Conservation (phyloP, 2,888 invertebrate genomes). For the Dendrolimus pini region DNA sequence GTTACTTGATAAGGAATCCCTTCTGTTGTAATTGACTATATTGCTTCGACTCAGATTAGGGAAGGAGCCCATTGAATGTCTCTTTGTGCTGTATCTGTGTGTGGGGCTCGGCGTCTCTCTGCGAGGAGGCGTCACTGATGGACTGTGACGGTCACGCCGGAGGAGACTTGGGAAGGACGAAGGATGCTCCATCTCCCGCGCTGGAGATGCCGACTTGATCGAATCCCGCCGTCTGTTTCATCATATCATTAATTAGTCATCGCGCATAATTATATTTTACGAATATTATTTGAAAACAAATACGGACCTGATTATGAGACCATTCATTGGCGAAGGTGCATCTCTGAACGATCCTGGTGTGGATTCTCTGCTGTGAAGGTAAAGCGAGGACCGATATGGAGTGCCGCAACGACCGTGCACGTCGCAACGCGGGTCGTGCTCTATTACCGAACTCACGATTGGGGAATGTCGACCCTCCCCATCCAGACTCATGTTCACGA, state of each 20-base stretch:
- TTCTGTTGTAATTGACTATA: conserved; percentile 56
- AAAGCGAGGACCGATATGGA: conserved; percentile 61
- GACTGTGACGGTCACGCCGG: conserved; percentile 76
- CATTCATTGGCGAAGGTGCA: conserved; percentile 63
- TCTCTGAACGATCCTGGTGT: conserved; percentile 78
- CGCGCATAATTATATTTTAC: neutral
- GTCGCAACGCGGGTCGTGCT: conserved; percentile 80
- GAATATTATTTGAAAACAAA: conserved; percentile 10
- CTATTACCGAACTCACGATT: conserved; percentile 70
- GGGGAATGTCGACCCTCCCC: conserved; percentile 61
- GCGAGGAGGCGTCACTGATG: conserved; percentile 63
- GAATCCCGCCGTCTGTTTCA: conserved; percentile 77
- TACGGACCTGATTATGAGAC: conserved; percentile 65
- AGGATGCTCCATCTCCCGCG: conserved; percentile 80
- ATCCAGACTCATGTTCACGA: conserved; percentile 80
- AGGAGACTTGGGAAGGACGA: conserved; percentile 83
- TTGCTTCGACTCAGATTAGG: conserved; percentile 57
- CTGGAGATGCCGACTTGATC: conserved; percentile 73
- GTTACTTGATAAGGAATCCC: conserved; percentile 55
- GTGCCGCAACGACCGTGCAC: conserved; percentile 79
- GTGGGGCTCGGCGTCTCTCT: conserved; percentile 69
- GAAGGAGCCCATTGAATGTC: conserved; percentile 66
- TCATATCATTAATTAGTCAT: conserved; percentile 20
- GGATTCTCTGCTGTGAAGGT: conserved; percentile 64
- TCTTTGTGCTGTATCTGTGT: conserved; percentile 47